phyloP scores from a whole-genome alignment of 2,797 vertebrate genomes.

The Ispidina picta region DNA sequence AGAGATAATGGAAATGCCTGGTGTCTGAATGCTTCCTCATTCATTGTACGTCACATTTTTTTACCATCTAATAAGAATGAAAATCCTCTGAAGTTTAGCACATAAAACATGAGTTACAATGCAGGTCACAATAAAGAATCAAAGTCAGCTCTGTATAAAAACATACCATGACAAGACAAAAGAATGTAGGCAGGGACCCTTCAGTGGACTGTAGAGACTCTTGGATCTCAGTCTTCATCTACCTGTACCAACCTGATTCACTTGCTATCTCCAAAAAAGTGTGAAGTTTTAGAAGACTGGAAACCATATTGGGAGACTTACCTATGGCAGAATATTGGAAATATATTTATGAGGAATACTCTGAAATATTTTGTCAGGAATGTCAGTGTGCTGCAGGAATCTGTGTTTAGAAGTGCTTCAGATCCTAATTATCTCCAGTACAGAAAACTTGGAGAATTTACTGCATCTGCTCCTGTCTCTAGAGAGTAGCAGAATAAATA shows the following conservation, averaged over 20 bases:
- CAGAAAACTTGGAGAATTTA: not conserved
- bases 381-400: not conserved
- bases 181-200: not conserved
- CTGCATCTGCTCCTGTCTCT: not conserved
- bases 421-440: not conserved
- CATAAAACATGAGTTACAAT: not conserved
- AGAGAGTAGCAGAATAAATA: not conserved
- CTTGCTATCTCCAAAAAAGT: not conserved
- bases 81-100: not conserved
- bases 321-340: not conserved
- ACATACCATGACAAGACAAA: not conserved
- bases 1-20: not conserved
- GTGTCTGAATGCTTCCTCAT: not conserved
- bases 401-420: not conserved
- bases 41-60: rapidly evolving
- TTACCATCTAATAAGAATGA: not conserved
- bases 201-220: not conserved
- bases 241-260: not conserved
- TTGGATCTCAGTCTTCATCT: not conserved
- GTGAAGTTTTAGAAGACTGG: not conserved
- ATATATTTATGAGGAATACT: not conserved
- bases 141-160: not conserved
- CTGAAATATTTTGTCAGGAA: not conserved
- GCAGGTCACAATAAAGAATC: not conserved
- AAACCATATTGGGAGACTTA: not conserved